Base-by-base conservation (phyloP, 2,888 invertebrate species). In the Aphidius colemani region DNA sequence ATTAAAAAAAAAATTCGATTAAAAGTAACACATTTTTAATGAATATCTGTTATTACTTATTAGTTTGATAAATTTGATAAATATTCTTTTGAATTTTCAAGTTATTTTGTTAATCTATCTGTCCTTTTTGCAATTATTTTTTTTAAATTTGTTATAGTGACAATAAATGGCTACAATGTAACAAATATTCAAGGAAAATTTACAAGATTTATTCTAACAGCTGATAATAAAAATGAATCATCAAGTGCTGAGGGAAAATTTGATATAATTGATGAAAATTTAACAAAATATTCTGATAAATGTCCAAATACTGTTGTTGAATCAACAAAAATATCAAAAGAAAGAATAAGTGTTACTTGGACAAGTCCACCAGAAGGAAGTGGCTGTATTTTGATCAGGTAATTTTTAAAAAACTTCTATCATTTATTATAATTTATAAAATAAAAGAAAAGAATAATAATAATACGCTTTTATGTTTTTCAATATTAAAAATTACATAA, bases 301-400 rank as follows among this genome's bases (percentile, higher is more conserved):
- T 96, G 96, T 82, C 88, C 91, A 40, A 94, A 95, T 78, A 91
- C 95, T 0, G 88, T 96, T 3, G 86, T 90, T 1, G 94, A 96
- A 78, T 88, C 90, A 0, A 91, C 92, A 67, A 89, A 90, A 73
- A 84, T 90, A 61, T 88, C 89, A 7, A 96, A 96, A 83, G 90
- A 91, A 0, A 92, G 93, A 77, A 88, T 95, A 7, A 91, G 91
- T 77, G 91, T 95, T 67, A 89, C 93, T 86, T 97, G 97, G 96
- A 91, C 90, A 56, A 94, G 96, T 10, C 96, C 97, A 0, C 87
- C 89, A 10, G 84, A 90, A 7, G 93, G 93, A 5, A 90, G 92
- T 0, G 95, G 95, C 67, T 97, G 96, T 79, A 90, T 96, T 46
- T 87, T 91, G 41, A 89, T 97, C 77, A 94, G 92, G 89, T 93